Evolutionary conservation across 2,113 vertebrate genomes (phyloP).

Genomic region (Hyla sarda): DNA sequence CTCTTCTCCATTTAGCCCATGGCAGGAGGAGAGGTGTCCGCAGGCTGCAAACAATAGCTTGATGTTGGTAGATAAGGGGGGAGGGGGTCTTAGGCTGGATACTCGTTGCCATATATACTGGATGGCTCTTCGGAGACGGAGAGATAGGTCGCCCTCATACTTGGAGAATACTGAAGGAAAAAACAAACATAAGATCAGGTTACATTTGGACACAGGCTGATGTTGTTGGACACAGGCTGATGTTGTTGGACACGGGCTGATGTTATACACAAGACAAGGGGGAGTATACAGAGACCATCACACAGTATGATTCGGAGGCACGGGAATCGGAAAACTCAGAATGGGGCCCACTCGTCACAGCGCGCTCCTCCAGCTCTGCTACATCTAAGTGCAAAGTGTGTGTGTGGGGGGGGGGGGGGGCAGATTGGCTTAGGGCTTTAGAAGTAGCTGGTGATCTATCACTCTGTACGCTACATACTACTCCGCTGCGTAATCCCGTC

Average conservation of each 20-base stretch:
- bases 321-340: background rate
- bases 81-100: slow-evolving; percentile 75
- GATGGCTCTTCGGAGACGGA: slow-evolving; percentile 87
- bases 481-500: background rate
- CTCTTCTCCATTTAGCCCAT: background rate
- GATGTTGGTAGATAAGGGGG: background rate
- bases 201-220: too few relatives aligned
- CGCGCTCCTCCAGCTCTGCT: too few relatives aligned
- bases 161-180: slow-evolving; percentile 87
- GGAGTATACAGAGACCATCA: background rate
- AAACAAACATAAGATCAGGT: background rate
- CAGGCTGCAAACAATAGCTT: background rate
- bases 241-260: too few relatives aligned
- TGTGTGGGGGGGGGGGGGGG: background rate
- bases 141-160: slow-evolving; percentile 94
- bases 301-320: background rate
- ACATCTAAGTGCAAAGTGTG: too few relatives aligned
- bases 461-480: background rate
- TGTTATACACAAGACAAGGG: background rate
- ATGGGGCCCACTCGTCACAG: background rate
- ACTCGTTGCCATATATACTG: slow-evolving; percentile 80
- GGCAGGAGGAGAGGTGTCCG: background rate
- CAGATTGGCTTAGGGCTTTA: background rate
- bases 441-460: background rate
- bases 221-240: too few relatives aligned